phyloP scores from a whole-genome alignment of 1,140 invertebrate species.

The Drosophila kohkoa region DNA sequence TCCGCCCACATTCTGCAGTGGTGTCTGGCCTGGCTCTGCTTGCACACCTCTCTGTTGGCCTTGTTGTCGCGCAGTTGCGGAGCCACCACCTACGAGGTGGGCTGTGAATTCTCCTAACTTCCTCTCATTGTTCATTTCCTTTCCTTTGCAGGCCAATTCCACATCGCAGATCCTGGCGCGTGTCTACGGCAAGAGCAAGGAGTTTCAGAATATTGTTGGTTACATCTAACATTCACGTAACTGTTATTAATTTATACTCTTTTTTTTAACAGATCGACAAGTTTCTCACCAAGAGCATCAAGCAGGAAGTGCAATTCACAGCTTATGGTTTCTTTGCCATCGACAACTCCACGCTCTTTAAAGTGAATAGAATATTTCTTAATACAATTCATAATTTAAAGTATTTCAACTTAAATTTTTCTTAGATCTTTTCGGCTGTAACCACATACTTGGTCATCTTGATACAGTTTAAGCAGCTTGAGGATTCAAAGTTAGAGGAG shows the following conservation, averaged over 20 bases:
- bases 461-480: conserved; percentile 82
- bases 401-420: neutral
- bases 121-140: conserved; percentile 8
- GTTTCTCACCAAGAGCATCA: conserved; percentile 83
- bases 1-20: conserved; percentile 71
- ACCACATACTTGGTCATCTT: conserved; percentile 82
- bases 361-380: conserved; percentile 49
- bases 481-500: conserved; percentile 77
- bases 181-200: conserved; percentile 74
- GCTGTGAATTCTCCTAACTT: conserved; percentile 4
- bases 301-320: conserved; percentile 81
- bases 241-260: too few species aligned
- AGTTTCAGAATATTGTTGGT: conserved; percentile 80
- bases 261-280: conserved; percentile 71
- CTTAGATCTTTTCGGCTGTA: conserved; percentile 81
- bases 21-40: conserved; percentile 70
- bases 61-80: conserved; percentile 72
- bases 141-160: conserved; percentile 68
- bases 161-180: conserved; percentile 77
- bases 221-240: neutral
- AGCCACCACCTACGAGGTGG: conserved; percentile 71
- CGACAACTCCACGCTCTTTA: conserved; percentile 81
- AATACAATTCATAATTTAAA: neutral
- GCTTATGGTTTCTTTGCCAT: conserved; percentile 83
- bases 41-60: conserved; percentile 67